Base-by-base conservation (phyloP, 2,888 invertebrate genomes). In the Gymnocheta viridis region DNA sequence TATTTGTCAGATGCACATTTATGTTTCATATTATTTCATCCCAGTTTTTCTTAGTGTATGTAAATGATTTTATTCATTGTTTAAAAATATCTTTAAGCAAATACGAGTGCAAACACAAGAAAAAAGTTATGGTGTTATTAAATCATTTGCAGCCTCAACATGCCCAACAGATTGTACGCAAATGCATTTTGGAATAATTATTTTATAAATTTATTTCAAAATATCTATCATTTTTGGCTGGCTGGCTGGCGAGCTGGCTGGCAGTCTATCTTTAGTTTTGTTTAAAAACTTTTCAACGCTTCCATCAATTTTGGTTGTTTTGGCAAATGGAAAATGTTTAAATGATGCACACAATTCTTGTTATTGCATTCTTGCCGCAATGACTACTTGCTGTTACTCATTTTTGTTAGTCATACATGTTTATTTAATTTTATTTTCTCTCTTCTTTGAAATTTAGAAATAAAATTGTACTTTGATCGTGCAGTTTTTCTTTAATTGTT, bases 311-410 rank as follows among this genome's bases (percentile, higher is more conserved):
- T 60, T 29, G 3, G 12, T 49, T 67, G 51, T 76, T 80, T 84
- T 77, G 76, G 77, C 84, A 84, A 84, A 81, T 77, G 84, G 72
- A 72, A 78, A 84, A 78, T 84, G 73, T 84, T 72, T 7, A 66
- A 35, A n/a, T 27, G 12, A 62, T 51, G 9, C 10, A 17, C 10
- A 17, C 32, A 66, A 32, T 32, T 67, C 47, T 22, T 35, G 6
- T 66, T 17, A 67, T 35, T 27, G 27, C 47, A 77, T 41, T 60
- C 32, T 24, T 49, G 47, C 76, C 56, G 1, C 35, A 17, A 54
- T 4, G 14, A 76, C 24, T 19, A 64, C 3, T 5, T 10, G 14
- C 4, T 24, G 4, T 5, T 10, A 24, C 4, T 24, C 5, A 19
- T 9, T 17, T 17, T 12, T 56, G 56, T 44, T 41, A 44, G 62